Evolutionary conservation across 2,113 vertebrate genomes (phyloP), one percentile per base, ranked within the genome.

Genomic region (Ophiodon elongatus): DNA sequence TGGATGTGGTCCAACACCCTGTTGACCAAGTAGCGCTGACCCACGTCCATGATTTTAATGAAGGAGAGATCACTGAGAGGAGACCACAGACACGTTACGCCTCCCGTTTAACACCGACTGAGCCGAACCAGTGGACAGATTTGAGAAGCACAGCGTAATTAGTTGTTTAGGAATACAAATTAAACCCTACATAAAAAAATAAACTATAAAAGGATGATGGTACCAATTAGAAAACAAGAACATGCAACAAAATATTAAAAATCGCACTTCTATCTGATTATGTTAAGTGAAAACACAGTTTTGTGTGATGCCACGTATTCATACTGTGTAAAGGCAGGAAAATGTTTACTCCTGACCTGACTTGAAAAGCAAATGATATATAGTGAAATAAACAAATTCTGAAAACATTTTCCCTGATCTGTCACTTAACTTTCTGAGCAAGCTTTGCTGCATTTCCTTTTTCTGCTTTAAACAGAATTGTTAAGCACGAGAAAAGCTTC

Each of bases 31-130:
- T 97, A 99, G 85, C 98, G 97, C 89, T 96, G 96, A 62, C 98
- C 98, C 4, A 99, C 98, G 4, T 99, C 98, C 92, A 99, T 99
- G 83, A 99, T 99, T 95, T 99, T 99, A 84, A 99, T 99, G 67
- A 97, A 99, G 75, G 98, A 99, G 78, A 99, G 96, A 37, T 99
- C 97, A 94, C 98, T 99, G 93, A 17, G 67, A 80, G 70, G 54
- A 43, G 57, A 70, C 3, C 54, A 25, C 25, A 15, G 27, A 54
- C 31, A 41, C 25, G 1, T 19, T 3, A 47, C 13, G 6, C 17
- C 35, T 68, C 10, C 7, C 0, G 63, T 6, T 59, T 8, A 45
- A 33, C 63, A 67, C 0, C 8, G n/a, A 57, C 19, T n/a, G n/a
- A 67, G 19, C 13, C 13, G 8, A 17, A 25, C 17, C 72, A 47